Conservation (phyloP, 2,888 invertebrate species). For the Drosophila lacicola region DNA sequence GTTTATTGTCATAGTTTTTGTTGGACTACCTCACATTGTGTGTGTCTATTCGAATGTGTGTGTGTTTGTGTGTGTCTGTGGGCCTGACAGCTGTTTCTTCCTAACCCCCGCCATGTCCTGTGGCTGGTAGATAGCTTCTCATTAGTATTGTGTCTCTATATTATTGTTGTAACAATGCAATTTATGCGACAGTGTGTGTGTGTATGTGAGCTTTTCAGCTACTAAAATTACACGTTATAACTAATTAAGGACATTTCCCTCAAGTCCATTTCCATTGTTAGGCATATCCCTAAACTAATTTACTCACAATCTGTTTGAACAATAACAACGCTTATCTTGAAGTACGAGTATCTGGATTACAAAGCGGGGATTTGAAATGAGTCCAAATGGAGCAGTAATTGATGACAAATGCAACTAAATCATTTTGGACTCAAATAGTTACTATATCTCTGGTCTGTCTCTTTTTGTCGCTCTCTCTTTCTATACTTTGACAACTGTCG, state of each 20-base stretch:
- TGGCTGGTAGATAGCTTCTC: conserved; percentile 45
- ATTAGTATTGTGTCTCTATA: conserved; percentile 47
- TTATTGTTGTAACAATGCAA: conserved; percentile 53
- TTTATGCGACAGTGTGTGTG: conserved; percentile 30
- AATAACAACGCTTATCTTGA: conserved; percentile 8
- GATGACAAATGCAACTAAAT: not conserved
- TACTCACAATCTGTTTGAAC: conserved; percentile 37
- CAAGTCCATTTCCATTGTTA: conserved; percentile 4
- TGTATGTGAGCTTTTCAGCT: conserved; percentile 40
- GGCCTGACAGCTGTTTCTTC: conserved; percentile 54
- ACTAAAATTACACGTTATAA: conserved; percentile 70
- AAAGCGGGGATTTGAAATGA: not conserved
- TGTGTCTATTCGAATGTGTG: conserved; percentile 21
- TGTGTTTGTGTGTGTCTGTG: conserved; percentile 37
- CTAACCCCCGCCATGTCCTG: conserved; percentile 35
- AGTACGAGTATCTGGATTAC: not conserved
- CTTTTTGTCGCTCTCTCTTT: no score
- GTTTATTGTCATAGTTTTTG: conserved; percentile 76
- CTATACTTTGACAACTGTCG: no score
- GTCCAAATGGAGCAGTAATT: not conserved
- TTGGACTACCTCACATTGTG: conserved; percentile 22
- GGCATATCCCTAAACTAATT: conserved; percentile 45
- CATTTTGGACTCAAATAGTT: no score
- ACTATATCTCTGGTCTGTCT: no score
- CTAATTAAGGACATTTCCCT: conserved; percentile 66